Base-by-base conservation (phyloP, 2,888 invertebrate species). In the Sclerodermus sp. region DNA sequence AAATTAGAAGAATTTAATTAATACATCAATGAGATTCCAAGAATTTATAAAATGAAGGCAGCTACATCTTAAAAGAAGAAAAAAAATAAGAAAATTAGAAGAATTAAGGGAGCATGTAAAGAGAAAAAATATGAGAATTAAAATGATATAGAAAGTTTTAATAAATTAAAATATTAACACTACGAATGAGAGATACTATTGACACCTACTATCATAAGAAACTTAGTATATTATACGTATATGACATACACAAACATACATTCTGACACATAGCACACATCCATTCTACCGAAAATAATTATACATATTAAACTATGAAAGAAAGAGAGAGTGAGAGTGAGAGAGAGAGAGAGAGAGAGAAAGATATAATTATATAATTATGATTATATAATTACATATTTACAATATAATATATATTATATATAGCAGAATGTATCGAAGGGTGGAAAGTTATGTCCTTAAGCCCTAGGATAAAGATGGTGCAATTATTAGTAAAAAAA, bases 61-160 rank as follows among this genome's bases (percentile, higher is more conserved):
- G 13, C 12, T 34, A 34, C 9, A 10, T 5, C 8, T 30, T 34
- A 2, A 34, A 32, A 12, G 34, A 17, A 16, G 18, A 16, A 31
- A 3, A 49, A 12, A 30, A 15, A 9, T 14, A 39, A 34, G 37
- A n/a, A n/a, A 16, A 34, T 6, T 6, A 39, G 15, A 42, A 42
- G 5, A 42, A 23, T 34, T n/a, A 34, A 34, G 34, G 38, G 49
- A 55, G 34, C 42, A 49, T 57, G 52, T 57, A 49, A 41, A 23
- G 13, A 37, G 34, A 57, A 56, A 51, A 64, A 48, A 59, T 57
- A n/a, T 64, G 64, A 57, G 53, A 55, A 64, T 60, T 60, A 57
- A 67, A 58, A 68, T 57, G 64, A 62, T 61, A 64, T 65, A 70
- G 67, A 67, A 71, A 66, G 66, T 68, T 71, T 70, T 68, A 68